Conservation (phyloP, 2,888 invertebrate species). For the Diarsia rubi region DNA sequence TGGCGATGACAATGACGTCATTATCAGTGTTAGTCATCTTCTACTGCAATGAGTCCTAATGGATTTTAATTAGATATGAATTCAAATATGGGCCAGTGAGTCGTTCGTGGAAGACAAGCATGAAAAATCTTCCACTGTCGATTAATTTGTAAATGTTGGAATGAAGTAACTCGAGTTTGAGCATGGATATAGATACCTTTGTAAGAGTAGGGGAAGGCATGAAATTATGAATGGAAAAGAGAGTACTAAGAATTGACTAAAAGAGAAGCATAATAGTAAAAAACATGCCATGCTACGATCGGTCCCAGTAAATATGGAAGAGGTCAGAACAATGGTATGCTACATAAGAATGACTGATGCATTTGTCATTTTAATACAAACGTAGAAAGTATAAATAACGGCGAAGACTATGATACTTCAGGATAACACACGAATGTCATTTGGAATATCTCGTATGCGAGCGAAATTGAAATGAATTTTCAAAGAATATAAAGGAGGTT, state of each 20-base stretch:
- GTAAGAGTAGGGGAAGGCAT: background rate
- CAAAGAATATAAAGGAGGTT: background rate
- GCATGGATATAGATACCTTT: background rate
- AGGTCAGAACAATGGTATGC: background rate
- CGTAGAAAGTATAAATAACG: background rate
- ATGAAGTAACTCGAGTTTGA: background rate
- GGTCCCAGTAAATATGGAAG: background rate
- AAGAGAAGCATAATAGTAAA: background rate
- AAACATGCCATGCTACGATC: background rate
- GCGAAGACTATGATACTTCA: background rate
- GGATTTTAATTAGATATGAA: conserved; percentile 40
- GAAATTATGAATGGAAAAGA: background rate
- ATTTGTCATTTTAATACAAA: background rate
- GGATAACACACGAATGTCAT: background rate
- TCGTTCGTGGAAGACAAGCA: conserved; percentile 3
- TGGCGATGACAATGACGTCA: conserved; percentile 5
- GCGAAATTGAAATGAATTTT: background rate
- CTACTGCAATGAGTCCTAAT: conserved; percentile 35
- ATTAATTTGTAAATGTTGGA: background rate
- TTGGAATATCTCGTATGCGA: background rate
- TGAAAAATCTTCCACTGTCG: conserved; percentile 16
- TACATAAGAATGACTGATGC: background rate
- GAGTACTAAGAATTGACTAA: too few species aligned
- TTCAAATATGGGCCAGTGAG: conserved; percentile 28
- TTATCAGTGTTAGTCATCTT: conserved; percentile 34